phyloP scores from a whole-genome alignment of 1,140 invertebrate species.

The Contarinia nasturtii region DNA sequence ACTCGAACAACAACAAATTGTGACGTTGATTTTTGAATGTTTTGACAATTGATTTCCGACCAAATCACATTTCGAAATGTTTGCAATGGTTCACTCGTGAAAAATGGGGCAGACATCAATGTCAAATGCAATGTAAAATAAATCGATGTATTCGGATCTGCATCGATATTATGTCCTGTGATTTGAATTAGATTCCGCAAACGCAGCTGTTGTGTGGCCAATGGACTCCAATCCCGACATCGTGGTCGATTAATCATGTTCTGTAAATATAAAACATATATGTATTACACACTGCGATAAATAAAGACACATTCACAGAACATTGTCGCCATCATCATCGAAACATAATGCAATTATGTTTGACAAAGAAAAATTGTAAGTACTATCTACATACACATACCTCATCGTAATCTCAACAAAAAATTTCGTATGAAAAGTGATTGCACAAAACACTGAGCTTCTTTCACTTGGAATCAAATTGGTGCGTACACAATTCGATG shows the following conservation, averaged over 20 bases:
- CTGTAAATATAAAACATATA: neutral
- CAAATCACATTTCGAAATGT: conserved; percentile 43
- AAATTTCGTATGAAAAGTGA: too few species aligned
- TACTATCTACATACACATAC: too few species aligned
- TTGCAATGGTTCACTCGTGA: conserved; percentile 59
- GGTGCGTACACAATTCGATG: too few species aligned
- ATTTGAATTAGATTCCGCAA: conserved; percentile 53
- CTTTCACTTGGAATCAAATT: too few species aligned
- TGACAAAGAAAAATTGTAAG: too few species aligned
- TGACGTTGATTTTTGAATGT: conserved; percentile 17
- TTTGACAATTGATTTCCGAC: conserved; percentile 27
- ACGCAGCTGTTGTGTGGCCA: conserved; percentile 44
- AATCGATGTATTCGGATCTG: conserved; percentile 30
- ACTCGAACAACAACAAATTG: conserved; percentile 20
- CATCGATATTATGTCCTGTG: conserved; percentile 34
- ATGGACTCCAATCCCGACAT: conserved; percentile 40
- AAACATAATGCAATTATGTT: too few species aligned
- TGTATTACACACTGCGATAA: neutral
- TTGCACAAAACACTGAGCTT: too few species aligned
- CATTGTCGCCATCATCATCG: too few species aligned
- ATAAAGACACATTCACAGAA: too few species aligned
- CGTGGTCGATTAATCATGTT: conserved; percentile 36
- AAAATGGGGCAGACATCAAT: conserved; percentile 66
- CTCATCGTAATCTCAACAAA: too few species aligned
- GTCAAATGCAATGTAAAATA: conserved; percentile 65